A percentile compares a stretch with the other conserved stretches of the same genome.
Conservation (phyloP, 2,113 vertebrate genomes). For the Emydura subglobosa region DNA sequence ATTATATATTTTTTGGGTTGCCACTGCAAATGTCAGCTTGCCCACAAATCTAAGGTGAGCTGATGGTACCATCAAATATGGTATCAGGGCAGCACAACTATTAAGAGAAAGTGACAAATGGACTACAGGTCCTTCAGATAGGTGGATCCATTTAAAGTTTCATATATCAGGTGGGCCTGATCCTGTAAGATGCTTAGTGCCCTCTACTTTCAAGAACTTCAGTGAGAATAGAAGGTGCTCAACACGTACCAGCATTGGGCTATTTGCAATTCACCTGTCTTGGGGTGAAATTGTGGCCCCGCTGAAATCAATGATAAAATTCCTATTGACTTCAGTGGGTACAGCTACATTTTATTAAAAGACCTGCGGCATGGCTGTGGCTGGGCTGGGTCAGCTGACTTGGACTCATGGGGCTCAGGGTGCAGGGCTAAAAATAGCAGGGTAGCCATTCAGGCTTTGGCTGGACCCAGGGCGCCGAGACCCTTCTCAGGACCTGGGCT, state of each 20-base stretch:
- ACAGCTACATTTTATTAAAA: not conserved
- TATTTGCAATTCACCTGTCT: not conserved
- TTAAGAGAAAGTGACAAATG: not conserved
- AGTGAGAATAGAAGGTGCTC: not conserved
- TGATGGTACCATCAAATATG: not conserved
- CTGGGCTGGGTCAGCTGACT: too few species aligned
- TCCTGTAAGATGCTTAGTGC: not conserved
- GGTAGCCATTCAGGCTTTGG: too few species aligned
- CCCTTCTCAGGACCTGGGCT: too few species aligned
- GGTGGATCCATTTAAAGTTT: not conserved
- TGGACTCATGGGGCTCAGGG: too few species aligned
- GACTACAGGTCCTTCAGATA: not conserved
- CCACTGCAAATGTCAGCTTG: not conserved
- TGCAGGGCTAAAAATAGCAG: too few species aligned
- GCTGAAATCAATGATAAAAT: not conserved
- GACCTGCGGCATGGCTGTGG: too few species aligned
- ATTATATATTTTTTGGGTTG: not conserved
- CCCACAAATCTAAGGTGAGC: not conserved
- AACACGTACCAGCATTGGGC: not conserved
- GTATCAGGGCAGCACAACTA: not conserved
- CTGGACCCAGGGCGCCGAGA: too few species aligned
- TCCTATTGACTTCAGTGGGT: not conserved
- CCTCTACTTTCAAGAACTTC: not conserved
- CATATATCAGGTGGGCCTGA: fast-evolving
- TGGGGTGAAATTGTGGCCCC: not conserved